phyloP scores from a whole-genome alignment of 2,797 vertebrate species.

The Gymnocypris eckloni region DNA sequence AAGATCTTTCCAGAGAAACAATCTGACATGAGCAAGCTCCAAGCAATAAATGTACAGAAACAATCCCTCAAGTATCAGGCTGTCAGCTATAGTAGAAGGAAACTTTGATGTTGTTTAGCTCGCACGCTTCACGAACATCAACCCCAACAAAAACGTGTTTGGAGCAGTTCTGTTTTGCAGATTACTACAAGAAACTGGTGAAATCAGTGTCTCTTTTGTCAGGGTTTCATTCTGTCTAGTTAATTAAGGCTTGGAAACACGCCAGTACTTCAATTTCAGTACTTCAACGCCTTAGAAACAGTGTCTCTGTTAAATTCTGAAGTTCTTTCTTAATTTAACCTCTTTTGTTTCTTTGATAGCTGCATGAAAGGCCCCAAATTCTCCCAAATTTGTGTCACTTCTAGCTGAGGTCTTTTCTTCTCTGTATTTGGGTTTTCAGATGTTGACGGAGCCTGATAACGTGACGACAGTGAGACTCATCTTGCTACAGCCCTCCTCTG shows the following conservation, averaged over 20 bases:
- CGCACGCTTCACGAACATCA: not conserved
- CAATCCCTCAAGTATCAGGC: conserved; percentile 23
- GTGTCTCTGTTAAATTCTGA: not conserved
- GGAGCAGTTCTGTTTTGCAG: not conserved
- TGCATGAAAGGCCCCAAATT: conserved; percentile 10
- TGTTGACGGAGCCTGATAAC: conserved; percentile 85
- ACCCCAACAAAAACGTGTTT: not conserved
- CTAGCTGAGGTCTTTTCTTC: conserved; percentile 22
- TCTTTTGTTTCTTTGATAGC: conserved; percentile 3
- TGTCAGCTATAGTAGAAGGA: conserved; percentile 30
- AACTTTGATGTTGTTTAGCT: conserved; percentile 29
- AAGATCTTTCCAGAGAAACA: not conserved
- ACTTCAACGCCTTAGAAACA: too few species aligned
- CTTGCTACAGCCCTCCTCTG: conserved; percentile 90
- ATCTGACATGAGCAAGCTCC: conserved; percentile 15
- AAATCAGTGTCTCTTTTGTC: conserved; percentile 2
- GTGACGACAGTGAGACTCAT: conserved; percentile 87
- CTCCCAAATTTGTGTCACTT: conserved; percentile 15
- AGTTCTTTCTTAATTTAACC: not conserved
- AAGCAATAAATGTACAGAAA: conserved; percentile 30
- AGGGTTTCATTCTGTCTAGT: not conserved
- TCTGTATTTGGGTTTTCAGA: conserved; percentile 72
- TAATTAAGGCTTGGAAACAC: conserved; percentile 18
- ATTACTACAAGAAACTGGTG: not conserved
- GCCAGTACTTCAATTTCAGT: too few species aligned